phyloP scores from a whole-genome alignment of 2,113 vertebrate genomes.

The Mola mola region DNA sequence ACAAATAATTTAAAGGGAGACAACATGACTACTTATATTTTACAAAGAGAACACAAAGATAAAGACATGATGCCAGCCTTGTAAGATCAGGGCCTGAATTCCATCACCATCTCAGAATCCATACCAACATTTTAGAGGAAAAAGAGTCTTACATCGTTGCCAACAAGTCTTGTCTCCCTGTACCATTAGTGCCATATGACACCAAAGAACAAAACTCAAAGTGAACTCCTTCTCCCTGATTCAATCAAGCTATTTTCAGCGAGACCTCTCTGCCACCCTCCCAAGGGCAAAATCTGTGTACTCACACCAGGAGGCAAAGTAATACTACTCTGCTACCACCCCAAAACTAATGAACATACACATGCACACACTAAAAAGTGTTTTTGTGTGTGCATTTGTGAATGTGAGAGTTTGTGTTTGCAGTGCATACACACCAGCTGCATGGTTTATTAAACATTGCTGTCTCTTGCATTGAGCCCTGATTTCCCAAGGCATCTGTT shows the following conservation, averaged over 20 bases:
- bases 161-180: constrained; percentile 15
- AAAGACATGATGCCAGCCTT: background rate
- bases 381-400: too few species aligned
- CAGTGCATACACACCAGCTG: constrained; percentile 3
- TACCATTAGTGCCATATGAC: constrained; percentile 33
- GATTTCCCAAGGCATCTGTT: constrained; percentile 63
- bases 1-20: too few species aligned
- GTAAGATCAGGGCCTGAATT: constrained; percentile 1
- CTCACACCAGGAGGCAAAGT: constrained; percentile 37
- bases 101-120: background rate
- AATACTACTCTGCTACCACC: constrained; percentile 24
- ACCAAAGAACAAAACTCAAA: constrained; percentile 12
- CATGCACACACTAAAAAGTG: constrained; percentile 9
- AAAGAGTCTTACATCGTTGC: constrained; percentile 5
- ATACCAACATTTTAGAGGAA: background rate
- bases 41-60: too few species aligned
- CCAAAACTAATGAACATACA: constrained; percentile 34
- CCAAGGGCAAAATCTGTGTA: constrained; percentile 24
- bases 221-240: constrained; percentile 14
- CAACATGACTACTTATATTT: too few species aligned
- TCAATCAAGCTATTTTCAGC: constrained; percentile 43
- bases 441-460: constrained; percentile 57
- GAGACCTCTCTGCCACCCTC: constrained; percentile 19
- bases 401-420: too few species aligned
- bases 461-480: constrained; percentile 48